Percentiles rank a stretch among this genome's conserved stretches.
phyloP scores from a whole-genome alignment of 2,113 vertebrate genomes.

The Carassius gibelio region DNA sequence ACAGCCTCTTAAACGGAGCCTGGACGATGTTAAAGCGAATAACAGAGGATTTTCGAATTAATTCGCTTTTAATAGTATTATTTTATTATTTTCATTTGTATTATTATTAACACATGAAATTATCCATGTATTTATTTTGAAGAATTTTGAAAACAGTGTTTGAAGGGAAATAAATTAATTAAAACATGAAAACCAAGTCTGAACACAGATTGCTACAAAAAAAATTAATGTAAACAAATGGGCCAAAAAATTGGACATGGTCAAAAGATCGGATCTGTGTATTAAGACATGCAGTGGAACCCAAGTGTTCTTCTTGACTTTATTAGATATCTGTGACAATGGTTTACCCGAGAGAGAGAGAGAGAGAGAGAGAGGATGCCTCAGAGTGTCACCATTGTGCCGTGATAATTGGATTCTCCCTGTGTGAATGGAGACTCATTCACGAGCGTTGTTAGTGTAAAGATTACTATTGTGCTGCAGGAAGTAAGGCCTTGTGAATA shows the following conservation, averaged over 20 bases:
- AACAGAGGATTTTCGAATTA: neutral
- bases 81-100: neutral
- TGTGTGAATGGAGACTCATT: conserved; percentile 59
- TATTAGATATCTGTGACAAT: conserved; percentile 61
- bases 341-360: conserved; percentile 43
- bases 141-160: neutral
- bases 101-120: neutral
- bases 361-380: conserved; percentile 54
- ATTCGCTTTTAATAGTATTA: neutral
- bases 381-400: conserved; percentile 69
- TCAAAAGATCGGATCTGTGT: no score
- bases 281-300: no score
- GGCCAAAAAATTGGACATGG: no score
- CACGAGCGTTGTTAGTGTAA: conserved; percentile 43
- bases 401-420: conserved; percentile 74
- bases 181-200: neutral
- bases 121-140: neutral
- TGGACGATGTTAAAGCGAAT: neutral
- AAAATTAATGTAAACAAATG: conserved; percentile 35
- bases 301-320: conserved; percentile 53
- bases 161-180: neutral
- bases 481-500: conserved; percentile 68
- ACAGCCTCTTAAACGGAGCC: neutral
- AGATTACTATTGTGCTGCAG: conserved; percentile 59
- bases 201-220: neutral